Evolutionary conservation across 2,888 invertebrate genomes (phyloP).

Genomic region (Unio pictorum): DNA sequence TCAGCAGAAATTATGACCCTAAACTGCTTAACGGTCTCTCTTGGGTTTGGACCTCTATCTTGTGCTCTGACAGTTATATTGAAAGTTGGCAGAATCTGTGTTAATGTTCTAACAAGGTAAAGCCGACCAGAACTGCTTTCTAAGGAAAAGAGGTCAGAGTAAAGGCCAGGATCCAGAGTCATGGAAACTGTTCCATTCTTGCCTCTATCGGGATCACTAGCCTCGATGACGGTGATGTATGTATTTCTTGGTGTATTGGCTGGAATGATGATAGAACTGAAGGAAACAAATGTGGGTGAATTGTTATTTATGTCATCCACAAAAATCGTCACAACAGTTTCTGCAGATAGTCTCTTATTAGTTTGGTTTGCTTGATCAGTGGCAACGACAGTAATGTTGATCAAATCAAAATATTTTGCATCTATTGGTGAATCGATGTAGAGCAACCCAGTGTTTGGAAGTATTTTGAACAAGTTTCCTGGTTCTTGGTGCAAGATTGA

Average conservation of each 20-base stretch:
- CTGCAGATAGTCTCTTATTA: slow-evolving; percentile 84
- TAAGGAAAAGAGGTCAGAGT: slow-evolving; percentile 23
- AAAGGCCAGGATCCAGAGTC: slow-evolving; percentile 72
- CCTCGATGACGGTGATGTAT: slow-evolving; percentile 83
- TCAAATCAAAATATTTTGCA: slow-evolving; percentile 90
- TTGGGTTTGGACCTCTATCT: slow-evolving; percentile 39
- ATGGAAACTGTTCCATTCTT: slow-evolving; percentile 94
- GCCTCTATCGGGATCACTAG: slow-evolving; percentile 90
- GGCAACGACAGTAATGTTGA: slow-evolving; percentile 89
- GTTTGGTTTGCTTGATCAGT: slow-evolving; percentile 88
- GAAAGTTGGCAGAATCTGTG: slow-evolving; percentile 31
- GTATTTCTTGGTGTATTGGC: slow-evolving; percentile 74
- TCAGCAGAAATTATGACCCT: slow-evolving; percentile 36
- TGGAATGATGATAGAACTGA: slow-evolving; percentile 80
- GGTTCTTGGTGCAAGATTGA: slow-evolving; percentile 86
- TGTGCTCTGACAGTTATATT: slow-evolving; percentile 40
- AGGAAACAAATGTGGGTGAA: slow-evolving; percentile 87
- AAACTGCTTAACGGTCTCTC: slow-evolving; percentile 27
- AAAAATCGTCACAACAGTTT: slow-evolving; percentile 89
- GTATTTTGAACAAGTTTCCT: slow-evolving; percentile 88
- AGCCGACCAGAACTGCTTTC: slow-evolving; percentile 36
- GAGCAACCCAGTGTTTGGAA: slow-evolving; percentile 86
- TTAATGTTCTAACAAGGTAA: slow-evolving; percentile 28
- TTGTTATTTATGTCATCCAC: slow-evolving; percentile 94
- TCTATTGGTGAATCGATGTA: slow-evolving; percentile 90